Evolutionary conservation across 2,113 vertebrate species (phyloP).

Genomic region (Cyanistes caeruleus): DNA sequence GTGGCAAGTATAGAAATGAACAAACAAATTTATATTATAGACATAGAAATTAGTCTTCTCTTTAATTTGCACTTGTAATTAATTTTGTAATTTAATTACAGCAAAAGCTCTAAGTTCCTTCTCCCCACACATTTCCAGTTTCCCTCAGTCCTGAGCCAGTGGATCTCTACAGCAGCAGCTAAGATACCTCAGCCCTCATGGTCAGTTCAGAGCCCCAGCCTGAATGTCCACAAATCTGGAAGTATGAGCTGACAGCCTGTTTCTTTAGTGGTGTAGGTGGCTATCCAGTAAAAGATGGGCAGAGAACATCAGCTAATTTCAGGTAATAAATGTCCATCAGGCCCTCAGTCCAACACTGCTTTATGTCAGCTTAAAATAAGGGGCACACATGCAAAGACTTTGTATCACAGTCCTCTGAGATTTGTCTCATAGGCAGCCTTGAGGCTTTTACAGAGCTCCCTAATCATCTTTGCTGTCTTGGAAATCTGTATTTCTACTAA

Average conservation of each 20-base stretch:
- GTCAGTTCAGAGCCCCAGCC: background rate
- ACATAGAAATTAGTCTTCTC: background rate
- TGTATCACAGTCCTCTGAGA: background rate
- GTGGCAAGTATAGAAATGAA: background rate
- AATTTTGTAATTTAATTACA: too few species aligned
- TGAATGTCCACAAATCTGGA: background rate
- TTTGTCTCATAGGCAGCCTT: background rate
- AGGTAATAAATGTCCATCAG: background rate
- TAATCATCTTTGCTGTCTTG: background rate
- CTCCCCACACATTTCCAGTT: background rate
- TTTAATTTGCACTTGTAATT: background rate
- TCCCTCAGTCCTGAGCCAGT: background rate
- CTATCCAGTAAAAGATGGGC: background rate
- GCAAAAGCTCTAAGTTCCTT: background rate
- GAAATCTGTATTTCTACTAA: slow-evolving; percentile 28
- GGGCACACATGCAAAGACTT: background rate
- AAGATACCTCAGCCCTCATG: background rate
- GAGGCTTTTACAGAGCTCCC: background rate
- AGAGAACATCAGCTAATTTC: background rate
- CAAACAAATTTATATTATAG: background rate
- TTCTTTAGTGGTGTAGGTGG: background rate
- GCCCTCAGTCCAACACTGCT: background rate
- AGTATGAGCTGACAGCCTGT: background rate
- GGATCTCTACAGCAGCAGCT: background rate
- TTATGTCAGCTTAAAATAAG: background rate